These are phyloP conservation scores for Acipenser oxyrinchus DNA, from an alignment of 2,797 vertebrate genomes.

Conservation along the genomic window DNA sequence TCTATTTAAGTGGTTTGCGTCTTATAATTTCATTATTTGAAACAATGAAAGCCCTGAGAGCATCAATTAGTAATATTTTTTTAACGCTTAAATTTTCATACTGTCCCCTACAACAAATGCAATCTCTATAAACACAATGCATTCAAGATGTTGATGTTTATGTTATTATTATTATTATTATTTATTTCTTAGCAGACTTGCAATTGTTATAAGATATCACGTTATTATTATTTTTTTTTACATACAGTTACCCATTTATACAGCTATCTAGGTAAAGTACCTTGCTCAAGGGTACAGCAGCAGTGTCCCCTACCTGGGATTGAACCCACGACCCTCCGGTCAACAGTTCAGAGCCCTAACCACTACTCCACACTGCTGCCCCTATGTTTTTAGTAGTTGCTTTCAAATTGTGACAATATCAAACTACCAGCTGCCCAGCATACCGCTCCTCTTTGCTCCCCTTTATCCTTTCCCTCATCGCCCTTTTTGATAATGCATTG, in stretches of 20 bases:
- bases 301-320: too few relatives aligned
- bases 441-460: slow-evolving; percentile 49
- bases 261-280: too few relatives aligned
- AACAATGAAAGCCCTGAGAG: slow-evolving; percentile 76
- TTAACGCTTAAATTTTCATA: slow-evolving; percentile 47
- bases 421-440: slow-evolving; percentile 39
- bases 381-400: too few relatives aligned
- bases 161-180: too few relatives aligned
- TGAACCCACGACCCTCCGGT: too few relatives aligned
- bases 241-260: neutral
- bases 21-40: slow-evolving; percentile 77
- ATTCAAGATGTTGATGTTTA: too few relatives aligned
- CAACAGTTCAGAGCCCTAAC: too few relatives aligned
- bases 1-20: slow-evolving; percentile 62
- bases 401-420: slow-evolving; percentile 46
- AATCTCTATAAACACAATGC: slow-evolving; percentile 52
- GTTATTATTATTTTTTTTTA: slow-evolving; percentile 39
- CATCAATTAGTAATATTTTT: slow-evolving; percentile 80
- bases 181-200: too few relatives aligned
- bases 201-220: slow-evolving; percentile 23
- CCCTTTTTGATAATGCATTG: slow-evolving; percentile 55
- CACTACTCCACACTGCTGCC: too few relatives aligned
- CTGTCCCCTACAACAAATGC: slow-evolving; percentile 43
- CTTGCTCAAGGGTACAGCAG: too few relatives aligned
- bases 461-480: slow-evolving; percentile 51